Evolutionary conservation across 2,797 vertebrate genomes (phyloP), one percentile per base, ranked within the genome.

Genomic region (Sandelia bainsii): DNA sequence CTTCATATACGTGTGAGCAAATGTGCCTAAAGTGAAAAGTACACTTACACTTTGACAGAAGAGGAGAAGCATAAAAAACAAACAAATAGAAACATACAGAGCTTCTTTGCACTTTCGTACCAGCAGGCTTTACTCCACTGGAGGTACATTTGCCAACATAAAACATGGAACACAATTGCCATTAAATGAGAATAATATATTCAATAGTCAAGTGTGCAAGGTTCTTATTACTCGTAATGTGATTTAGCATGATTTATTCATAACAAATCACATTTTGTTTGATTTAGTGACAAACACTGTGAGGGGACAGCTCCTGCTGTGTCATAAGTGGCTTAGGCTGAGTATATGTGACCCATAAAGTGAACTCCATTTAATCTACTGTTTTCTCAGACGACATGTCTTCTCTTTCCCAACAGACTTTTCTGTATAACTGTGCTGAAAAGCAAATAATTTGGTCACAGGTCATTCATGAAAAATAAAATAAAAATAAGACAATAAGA

Each of bases 221-320:
- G 0, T 61, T 65, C 61, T 61, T 45, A 62, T 61, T 53, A 48
- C 40, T n/a, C 39, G 22, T 39, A 50, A 69, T 53, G 11, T 44
- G 8, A 57, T 66, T 67, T 29, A 67, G 44, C 29, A 80, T 68
- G 20, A 75, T 54, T 56, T 71, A 64, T 77, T 73, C 45, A 74
- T 20, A 54, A 59, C 57, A 50, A 66, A 77, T 63, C 14, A 51
- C 23, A 45, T 73, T 79, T 53, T 22, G 22, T 59, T 67, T 67
- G 62, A 74, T 70, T 23, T 13, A 46, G 52, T 54, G 65, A 70
- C 37, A 40, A 58, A 59, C 44, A 19, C 17, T 11, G 16, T 0
- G 1, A 63, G 17, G 17, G 14, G 65, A 45, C 64, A 6, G 51
- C 20, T 58, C 68, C 27, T 37, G 64, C 64, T 73, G 77, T 45